A percentile compares a stretch with the other conserved stretches of the same genome.
phyloP scores from a whole-genome alignment of 2,888 invertebrate genomes.

The Cantharis rufa region DNA sequence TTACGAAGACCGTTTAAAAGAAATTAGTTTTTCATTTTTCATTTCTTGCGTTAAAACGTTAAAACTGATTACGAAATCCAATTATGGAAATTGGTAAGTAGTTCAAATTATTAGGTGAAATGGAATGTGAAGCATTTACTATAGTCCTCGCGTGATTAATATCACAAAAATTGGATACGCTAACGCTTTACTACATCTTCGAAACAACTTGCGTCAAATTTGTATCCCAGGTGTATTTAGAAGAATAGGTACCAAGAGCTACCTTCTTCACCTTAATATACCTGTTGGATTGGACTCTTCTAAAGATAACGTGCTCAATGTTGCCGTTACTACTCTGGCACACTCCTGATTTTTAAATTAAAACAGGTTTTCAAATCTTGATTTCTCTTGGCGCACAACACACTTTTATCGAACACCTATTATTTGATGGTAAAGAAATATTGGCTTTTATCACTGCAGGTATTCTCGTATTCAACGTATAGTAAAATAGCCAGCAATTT shows the following conservation, averaged over 20 bases:
- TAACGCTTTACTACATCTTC: background rate
- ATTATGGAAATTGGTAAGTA: background rate
- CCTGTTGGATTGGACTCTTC: background rate
- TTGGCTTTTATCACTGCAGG: background rate
- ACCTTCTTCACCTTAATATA: background rate
- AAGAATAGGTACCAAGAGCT: background rate
- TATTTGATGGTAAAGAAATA: background rate
- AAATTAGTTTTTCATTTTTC: background rate
- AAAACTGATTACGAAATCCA: background rate
- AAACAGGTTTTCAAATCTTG: conserved; percentile 13
- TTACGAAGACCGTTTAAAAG: background rate
- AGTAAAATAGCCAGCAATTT: background rate
- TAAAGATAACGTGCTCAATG: background rate
- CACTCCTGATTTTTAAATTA: background rate
- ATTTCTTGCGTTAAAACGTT: background rate
- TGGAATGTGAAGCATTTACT: background rate
- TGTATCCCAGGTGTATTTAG: background rate
- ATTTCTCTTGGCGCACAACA: conserved; percentile 1
- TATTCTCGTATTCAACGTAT: background rate
- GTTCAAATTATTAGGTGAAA: background rate
- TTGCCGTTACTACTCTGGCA: conserved; percentile 13
- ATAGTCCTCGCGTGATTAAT: background rate
- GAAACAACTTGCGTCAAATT: background rate
- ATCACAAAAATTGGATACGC: background rate
- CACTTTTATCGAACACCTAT: background rate